These are phyloP conservation scores for Bombus confusus DNA, from an alignment of 1,140 invertebrate genomes.

Conservation along the genomic window DNA sequence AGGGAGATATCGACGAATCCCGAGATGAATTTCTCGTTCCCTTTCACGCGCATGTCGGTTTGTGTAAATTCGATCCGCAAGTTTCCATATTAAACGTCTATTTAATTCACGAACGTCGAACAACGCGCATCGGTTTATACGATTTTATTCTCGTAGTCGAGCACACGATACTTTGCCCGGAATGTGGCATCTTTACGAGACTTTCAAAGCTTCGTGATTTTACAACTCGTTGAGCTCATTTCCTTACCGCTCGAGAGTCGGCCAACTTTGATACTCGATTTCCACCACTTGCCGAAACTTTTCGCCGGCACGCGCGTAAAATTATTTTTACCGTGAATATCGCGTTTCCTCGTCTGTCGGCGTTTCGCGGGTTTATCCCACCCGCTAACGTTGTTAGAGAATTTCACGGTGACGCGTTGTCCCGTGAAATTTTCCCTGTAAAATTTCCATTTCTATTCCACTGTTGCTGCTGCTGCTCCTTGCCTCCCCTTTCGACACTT, in stretches of 20 bases:
- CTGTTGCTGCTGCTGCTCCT: neutral
- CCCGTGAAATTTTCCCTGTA: neutral
- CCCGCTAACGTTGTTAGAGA: constrained; percentile 10
- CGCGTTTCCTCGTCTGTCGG: neutral
- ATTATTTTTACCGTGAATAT: constrained; percentile 57
- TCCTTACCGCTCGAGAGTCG: constrained; percentile 62
- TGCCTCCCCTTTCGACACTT: no score
- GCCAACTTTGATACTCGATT: constrained; percentile 69
- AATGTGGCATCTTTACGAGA: constrained; percentile 62
- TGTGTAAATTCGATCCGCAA: no score
- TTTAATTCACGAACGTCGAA: constrained; percentile 47
- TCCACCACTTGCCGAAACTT: constrained; percentile 60
- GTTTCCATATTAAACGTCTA: neutral
- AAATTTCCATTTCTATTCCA: constrained; percentile 1
- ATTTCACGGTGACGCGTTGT: constrained; percentile 12
- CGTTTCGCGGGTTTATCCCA: constrained; percentile 25
- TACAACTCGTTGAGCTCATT: constrained; percentile 74
- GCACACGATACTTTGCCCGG: constrained; percentile 35
- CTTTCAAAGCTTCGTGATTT: constrained; percentile 72
- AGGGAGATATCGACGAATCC: neutral
- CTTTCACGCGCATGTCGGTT: no score
- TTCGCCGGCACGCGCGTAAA: constrained; percentile 60
- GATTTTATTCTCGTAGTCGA: constrained; percentile 48
- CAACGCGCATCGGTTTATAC: constrained; percentile 3
- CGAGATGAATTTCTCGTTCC: no score